Evolutionary conservation across 2,113 vertebrate species (phyloP).

Genomic region (Suncus etruscus): DNA sequence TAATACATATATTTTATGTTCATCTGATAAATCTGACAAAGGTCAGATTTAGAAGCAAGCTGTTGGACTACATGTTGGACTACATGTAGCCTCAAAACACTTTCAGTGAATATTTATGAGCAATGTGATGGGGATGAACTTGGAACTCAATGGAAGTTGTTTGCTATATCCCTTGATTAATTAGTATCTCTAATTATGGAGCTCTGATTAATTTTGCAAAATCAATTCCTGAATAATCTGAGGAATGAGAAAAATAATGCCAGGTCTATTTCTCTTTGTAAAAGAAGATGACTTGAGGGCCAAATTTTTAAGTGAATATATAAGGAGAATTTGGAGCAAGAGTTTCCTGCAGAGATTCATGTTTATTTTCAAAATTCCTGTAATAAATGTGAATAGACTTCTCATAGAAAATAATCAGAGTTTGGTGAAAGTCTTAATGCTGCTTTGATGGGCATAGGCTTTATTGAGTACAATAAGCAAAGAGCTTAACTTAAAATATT

Average conservation of each 20-base stretch:
- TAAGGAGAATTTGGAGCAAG: neutral
- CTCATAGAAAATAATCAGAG: neutral
- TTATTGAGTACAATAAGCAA: neutral
- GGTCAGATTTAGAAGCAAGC: too few species aligned
- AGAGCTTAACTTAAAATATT: neutral
- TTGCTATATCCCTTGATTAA: neutral
- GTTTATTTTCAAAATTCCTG: neutral
- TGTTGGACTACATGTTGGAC: too few species aligned
- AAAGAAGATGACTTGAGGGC: neutral
- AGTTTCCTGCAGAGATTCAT: neutral
- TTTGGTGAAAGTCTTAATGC: neutral
- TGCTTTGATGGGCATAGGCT: neutral
- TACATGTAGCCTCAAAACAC: too few species aligned
- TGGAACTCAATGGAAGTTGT: neutral
- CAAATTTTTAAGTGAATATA: neutral
- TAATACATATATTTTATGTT: too few species aligned
- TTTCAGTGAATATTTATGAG: too few species aligned
- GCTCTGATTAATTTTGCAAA: neutral
- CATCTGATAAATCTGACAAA: neutral
- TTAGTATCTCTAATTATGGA: neutral
- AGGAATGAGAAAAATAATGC: neutral
- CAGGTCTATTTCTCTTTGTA: neutral
- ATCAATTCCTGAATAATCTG: neutral
- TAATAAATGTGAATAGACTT: neutral
- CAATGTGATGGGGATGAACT: too few species aligned